Percentiles rank a stretch among this genome's conserved stretches.
phyloP scores from a whole-genome alignment of 2,888 invertebrate genomes.

The Drosophila monieri region DNA sequence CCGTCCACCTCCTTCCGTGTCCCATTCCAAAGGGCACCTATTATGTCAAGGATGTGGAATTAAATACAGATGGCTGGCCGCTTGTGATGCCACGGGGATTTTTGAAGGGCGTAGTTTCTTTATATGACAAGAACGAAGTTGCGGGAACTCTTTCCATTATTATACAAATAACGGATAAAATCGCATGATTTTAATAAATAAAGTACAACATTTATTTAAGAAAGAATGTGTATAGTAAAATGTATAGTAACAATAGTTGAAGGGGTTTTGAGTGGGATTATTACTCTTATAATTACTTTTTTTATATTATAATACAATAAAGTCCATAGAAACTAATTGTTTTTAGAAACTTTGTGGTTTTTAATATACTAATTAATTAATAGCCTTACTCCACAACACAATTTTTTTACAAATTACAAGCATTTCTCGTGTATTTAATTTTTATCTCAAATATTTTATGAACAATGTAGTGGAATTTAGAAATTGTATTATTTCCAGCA shows the following conservation, averaged over 20 bases:
- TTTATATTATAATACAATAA: no score
- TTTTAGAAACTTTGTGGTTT: no score
- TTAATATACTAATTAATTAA: no score
- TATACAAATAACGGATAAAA: neutral
- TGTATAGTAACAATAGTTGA: no score
- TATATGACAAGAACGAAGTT: neutral
- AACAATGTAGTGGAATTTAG: neutral
- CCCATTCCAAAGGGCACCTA: conserved; percentile 14
- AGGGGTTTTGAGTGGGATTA: no score
- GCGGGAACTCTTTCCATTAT: neutral
- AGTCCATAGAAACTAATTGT: no score
- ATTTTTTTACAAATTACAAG: neutral
- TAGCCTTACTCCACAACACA: neutral
- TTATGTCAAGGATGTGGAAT: conserved; percentile 9
- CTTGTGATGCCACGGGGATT: conserved; percentile 9
- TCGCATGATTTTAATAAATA: no score
- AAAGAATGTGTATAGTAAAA: no score
- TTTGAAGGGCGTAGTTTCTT: neutral
- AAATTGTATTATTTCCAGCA: neutral
- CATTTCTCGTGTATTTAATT: neutral
- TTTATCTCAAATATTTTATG: neutral
- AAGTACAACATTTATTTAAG: no score
- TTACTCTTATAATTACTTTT: no score
- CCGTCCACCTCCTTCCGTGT: conserved; percentile 2
- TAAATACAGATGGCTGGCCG: conserved; percentile 16